phyloP scores from a whole-genome alignment of 1,140 invertebrate genomes.

The Ganaspis sp. region DNA sequence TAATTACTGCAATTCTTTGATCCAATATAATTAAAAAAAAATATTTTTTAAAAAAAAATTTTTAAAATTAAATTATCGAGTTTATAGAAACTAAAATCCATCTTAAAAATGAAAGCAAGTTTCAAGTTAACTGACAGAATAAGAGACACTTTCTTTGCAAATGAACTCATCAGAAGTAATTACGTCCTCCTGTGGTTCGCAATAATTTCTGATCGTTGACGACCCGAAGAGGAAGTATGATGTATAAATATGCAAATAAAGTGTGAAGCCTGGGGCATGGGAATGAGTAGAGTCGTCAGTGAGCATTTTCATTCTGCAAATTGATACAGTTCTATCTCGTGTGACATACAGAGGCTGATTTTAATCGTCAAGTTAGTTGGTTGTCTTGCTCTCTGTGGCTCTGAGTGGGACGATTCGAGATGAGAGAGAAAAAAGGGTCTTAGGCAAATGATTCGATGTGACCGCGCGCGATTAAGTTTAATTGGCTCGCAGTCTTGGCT shows the following conservation, averaged over 20 bases:
- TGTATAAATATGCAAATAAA: not conserved
- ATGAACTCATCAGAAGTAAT: not conserved
- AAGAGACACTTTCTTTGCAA: not conserved
- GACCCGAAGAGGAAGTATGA: not conserved
- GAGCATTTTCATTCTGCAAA: constrained; percentile 14
- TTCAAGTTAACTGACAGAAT: no score
- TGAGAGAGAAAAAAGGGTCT: constrained; percentile 49
- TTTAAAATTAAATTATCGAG: no score
- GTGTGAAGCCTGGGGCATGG: not conserved
- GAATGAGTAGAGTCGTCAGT: not conserved
- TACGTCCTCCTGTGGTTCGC: not conserved
- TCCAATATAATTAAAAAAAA: no score
- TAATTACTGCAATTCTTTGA: no score
- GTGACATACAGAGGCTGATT: not conserved
- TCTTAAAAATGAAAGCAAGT: no score
- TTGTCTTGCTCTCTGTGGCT: not conserved
- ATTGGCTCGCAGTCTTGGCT: constrained; percentile 68
- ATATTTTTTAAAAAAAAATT: no score
- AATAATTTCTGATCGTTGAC: not conserved
- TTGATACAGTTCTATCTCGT: constrained; percentile 20
- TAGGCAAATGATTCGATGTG: constrained; percentile 66
- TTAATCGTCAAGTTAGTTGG: not conserved
- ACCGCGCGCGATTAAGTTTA: constrained; percentile 71
- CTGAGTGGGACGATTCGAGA: not conserved
- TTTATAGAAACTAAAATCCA: no score